Conservation (phyloP, 2,888 invertebrate genomes). For the Tachina grossa region DNA sequence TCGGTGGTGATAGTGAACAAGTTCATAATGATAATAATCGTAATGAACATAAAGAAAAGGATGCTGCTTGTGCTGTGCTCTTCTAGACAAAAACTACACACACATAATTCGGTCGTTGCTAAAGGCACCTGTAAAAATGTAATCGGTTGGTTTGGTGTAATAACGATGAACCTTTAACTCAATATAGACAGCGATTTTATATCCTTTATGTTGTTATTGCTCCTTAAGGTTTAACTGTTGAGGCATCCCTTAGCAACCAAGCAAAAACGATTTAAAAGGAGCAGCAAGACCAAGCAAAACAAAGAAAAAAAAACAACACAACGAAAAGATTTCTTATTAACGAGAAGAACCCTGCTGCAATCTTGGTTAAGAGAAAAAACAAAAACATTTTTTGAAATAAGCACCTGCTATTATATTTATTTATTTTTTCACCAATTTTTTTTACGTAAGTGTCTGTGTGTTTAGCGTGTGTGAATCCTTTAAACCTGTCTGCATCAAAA, state of each 20-base stretch:
- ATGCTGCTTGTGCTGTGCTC: constrained; percentile 47
- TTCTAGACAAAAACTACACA: constrained; percentile 35
- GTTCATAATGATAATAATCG: constrained; percentile 49
- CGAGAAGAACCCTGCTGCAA: constrained; percentile 70
- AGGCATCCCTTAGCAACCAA: constrained; percentile 68
- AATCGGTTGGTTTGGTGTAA: constrained; percentile 68
- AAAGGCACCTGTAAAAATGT: constrained; percentile 71
- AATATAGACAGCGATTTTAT: constrained; percentile 65
- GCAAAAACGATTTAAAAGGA: constrained; percentile 40
- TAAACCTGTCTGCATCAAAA: constrained; percentile 63
- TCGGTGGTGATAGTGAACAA: constrained; percentile 50
- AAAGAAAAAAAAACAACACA: constrained; percentile 18
- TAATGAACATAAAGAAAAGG: constrained; percentile 52
- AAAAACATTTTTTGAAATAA: constrained; percentile 53
- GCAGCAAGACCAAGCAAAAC: constrained; percentile 28
- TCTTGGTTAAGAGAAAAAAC: constrained; percentile 59
- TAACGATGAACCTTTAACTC: constrained; percentile 63
- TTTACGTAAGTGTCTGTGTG: constrained; percentile 22
- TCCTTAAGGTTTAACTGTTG: constrained; percentile 44
- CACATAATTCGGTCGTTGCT: constrained; percentile 24
- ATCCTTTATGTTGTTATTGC: constrained; percentile 59
- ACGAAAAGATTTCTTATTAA: constrained; percentile 71
- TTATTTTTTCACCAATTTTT: constrained; percentile 45
- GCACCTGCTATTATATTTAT: constrained; percentile 68
- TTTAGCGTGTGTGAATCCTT: constrained; percentile 67